Base-by-base conservation (phyloP, 2,888 invertebrate genomes). In the Lithophane socia region DNA sequence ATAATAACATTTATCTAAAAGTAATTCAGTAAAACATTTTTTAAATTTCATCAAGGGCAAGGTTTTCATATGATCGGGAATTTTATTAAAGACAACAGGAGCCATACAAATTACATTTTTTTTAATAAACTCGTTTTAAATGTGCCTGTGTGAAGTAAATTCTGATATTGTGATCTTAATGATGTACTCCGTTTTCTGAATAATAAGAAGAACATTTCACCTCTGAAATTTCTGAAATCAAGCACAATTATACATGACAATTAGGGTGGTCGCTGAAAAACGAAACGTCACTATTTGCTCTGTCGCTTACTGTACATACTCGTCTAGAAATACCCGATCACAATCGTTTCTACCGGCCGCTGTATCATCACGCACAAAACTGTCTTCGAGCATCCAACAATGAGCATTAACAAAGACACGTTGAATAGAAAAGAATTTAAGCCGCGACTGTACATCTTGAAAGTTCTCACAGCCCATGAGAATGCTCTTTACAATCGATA, bases 401-500 rank as follows among this genome's bases (percentile, higher is more conserved):
- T 84, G 91, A 91, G 90, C 89, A 90, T 85, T 90, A 87, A 93
- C 94, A 94, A 95, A 93, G 94, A 91, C 90, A 87, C 89, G 77
- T 89, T 94, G 90, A 94, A 95, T 94, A 92, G 94, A 88, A 92
- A 94, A 92, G 94, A 95, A 95, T 95, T 93, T 93, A 92, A 93
- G 94, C 92, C 90, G 91, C 92, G 94, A 91, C 92, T 92, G 94
- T 94, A 93, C 93, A 82, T 83, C 91, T 92, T 91, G 93, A 94
- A 94, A 94, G 94, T 96, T 96, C 96, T 95, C 96, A 96, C 96
- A 94, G 93, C 93, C 93, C 94, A 96, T 95, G 96, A 96, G 96
- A 95, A 95, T 94, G 95, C 94, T 95, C 94, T 95, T 96, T 95
- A 96, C 95, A 96, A 95, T 96, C 96, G 96, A 96, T 95, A 96